Percentiles rank a stretch among this genome's conserved stretches.
phyloP scores from a whole-genome alignment of 2,797 vertebrate species.

The Phaenicophaeus curvirostris region DNA sequence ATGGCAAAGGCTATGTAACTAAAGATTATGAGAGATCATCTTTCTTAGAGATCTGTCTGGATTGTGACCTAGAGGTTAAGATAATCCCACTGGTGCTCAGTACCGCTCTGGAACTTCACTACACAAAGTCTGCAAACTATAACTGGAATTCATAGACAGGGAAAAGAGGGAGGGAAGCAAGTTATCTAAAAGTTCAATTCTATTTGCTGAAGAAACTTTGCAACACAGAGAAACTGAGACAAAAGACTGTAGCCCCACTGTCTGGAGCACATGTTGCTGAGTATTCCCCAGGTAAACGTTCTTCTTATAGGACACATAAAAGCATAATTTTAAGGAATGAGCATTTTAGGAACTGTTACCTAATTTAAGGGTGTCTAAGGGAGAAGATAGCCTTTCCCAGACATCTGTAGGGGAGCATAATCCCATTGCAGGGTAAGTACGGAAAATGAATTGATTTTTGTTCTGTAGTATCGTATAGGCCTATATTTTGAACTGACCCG shows the following conservation, averaged over 20 bases:
- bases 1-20: neutral
- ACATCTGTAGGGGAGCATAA: neutral
- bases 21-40: neutral
- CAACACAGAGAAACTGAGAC: neutral
- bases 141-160: neutral
- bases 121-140: neutral
- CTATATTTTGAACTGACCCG: neutral
- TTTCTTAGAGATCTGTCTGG: neutral
- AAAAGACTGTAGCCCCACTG: neutral
- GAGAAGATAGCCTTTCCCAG: neutral
- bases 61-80: neutral
- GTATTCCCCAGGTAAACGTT: neutral
- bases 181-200: neutral
- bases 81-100: neutral
- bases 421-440: neutral
- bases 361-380: neutral
- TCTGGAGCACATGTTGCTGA: neutral
- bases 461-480: neutral
- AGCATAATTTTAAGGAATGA: neutral
- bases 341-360: neutral
- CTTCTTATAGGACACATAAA: neutral
- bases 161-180: neutral
- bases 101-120: neutral
- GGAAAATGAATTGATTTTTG: neutral
- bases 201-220: neutral